A percentile compares a stretch with the other conserved stretches of the same genome.
Conservation (phyloP, 2,113 vertebrate species). For the Hemichromis elongatus region DNA sequence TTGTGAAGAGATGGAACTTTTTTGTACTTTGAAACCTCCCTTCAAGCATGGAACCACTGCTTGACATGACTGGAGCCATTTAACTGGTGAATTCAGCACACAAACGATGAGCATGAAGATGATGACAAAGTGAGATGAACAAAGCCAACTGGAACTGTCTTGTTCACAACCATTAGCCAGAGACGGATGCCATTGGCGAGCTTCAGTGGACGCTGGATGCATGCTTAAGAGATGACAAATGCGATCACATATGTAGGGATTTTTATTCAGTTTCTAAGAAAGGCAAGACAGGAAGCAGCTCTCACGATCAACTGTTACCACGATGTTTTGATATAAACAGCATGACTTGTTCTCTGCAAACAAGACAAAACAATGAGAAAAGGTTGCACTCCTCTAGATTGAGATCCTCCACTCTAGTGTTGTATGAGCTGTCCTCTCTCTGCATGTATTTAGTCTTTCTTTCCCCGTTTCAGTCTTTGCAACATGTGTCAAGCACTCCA, state of each 20-base stretch:
- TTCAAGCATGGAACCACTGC: slow-evolving; percentile 23
- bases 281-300: background rate
- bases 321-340: background rate
- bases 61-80: slow-evolving; percentile 32
- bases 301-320: background rate
- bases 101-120: slow-evolving; percentile 24
- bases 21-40: slow-evolving; percentile 12
- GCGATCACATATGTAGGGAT: background rate
- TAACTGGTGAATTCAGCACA: slow-evolving; percentile 34
- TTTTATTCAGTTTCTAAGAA: background rate
- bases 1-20: slow-evolving; percentile 15
- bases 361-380: no score
- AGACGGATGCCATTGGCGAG: background rate
- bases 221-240: slow-evolving; percentile 16
- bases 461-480: background rate
- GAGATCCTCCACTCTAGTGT: background rate
- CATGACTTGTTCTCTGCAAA: background rate
- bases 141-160: slow-evolving; percentile 33
- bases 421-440: background rate
- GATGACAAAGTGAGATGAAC: slow-evolving; percentile 31
- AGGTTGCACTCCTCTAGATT: background rate
- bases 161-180: slow-evolving; percentile 27
- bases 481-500: background rate
- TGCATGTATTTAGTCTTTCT: background rate
- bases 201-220: background rate